These are phyloP conservation scores for Blera fallax DNA, from an alignment of 2,888 invertebrate species.

Conservation along the genomic window DNA sequence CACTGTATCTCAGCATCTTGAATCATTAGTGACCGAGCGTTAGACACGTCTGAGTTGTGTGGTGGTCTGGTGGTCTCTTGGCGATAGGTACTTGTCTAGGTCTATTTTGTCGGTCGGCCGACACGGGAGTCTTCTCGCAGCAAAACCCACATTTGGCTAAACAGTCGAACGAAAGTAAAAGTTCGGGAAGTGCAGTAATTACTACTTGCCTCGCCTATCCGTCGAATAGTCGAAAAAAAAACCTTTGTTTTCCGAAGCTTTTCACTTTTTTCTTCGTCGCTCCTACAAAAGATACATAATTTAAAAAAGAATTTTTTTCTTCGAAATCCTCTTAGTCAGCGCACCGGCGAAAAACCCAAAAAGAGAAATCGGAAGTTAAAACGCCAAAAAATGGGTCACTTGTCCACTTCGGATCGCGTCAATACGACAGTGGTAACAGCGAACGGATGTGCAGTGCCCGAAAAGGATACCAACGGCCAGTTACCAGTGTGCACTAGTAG, in stretches of 20 bases:
- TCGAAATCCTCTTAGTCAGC: slow-evolving; percentile 26
- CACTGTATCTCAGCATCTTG: slow-evolving; percentile 49
- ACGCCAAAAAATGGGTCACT: slow-evolving; percentile 78
- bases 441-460: slow-evolving; percentile 49
- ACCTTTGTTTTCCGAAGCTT: slow-evolving; percentile 42
- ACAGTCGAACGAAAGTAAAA: slow-evolving; percentile 40
- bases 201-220: not conserved
- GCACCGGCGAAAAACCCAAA: not conserved
- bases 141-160: slow-evolving; percentile 6
- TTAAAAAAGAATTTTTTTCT: not conserved
- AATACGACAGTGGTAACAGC: slow-evolving; percentile 75
- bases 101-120: slow-evolving; percentile 66
- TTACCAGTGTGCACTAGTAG: slow-evolving; percentile 38
- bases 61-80: slow-evolving; percentile 38
- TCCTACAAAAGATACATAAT: slow-evolving; percentile 2
- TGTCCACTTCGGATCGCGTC: slow-evolving; percentile 79
- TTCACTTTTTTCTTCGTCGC: slow-evolving; percentile 18
- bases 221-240: not conserved
- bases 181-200: slow-evolving; percentile 33
- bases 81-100: slow-evolving; percentile 49
- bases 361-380: slow-evolving; percentile 50
- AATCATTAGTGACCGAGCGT: slow-evolving; percentile 61
- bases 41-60: slow-evolving; percentile 39
- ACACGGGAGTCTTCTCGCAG: slow-evolving; percentile 61
- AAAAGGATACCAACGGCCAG: slow-evolving; percentile 66